Evolutionary conservation across 1,140 invertebrate species (phyloP).

Genomic region (Trichonephila clavipes): DNA sequence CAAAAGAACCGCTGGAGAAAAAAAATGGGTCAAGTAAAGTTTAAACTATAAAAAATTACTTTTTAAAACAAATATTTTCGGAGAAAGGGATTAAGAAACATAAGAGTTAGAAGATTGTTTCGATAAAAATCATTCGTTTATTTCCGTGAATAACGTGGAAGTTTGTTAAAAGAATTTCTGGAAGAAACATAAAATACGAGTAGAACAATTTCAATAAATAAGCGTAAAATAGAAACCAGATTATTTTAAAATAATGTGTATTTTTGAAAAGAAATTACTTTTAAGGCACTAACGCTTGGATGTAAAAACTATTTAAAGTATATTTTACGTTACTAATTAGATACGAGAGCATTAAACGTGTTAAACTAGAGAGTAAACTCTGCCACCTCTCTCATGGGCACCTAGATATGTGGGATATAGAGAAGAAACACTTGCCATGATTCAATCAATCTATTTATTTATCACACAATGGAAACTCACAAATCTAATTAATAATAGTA

Average conservation of each 20-base stretch:
- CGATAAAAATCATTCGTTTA: background rate
- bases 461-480: no score
- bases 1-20: background rate
- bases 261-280: no score
- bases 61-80: constrained; percentile 12
- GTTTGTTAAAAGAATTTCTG: background rate
- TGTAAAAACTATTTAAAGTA: no score
- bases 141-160: background rate
- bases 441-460: no score
- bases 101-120: background rate
- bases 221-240: background rate
- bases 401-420: no score
- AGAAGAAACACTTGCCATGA: no score
- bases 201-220: background rate
- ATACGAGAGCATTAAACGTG: no score
- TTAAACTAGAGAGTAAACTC: no score
- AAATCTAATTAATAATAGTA: no score
- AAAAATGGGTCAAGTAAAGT: constrained; percentile 17
- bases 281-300: no score
- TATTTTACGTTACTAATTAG: no score
- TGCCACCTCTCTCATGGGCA: no score
- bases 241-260: background rate
- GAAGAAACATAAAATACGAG: background rate
- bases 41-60: constrained; percentile 12
- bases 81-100: background rate